Base-by-base conservation (phyloP, 1,140 invertebrate species). In the Aphidius ervi region DNA sequence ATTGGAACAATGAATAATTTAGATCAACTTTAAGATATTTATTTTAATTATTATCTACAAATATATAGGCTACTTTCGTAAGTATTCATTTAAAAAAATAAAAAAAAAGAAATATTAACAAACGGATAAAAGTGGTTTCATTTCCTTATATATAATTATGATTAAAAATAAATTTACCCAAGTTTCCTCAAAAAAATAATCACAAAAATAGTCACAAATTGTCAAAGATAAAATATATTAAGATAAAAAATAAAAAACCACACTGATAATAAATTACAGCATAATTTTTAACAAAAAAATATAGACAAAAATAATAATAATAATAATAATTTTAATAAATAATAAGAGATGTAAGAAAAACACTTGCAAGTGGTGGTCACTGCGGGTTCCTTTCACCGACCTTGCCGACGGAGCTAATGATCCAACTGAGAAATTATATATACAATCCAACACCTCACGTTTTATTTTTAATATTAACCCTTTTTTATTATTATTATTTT, bases 331-430 rank as follows among this genome's bases (percentile, higher is more conserved):
- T 42, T 10, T 16, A 16, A 43, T 40, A 41, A n/a, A 54, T 40
- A 54, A 40, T 54, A 54, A 59, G 59, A 56, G 62, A 69, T 65
- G 23, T 16, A 16, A 16, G 64, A 43, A 50, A 63, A 58, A 67
- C 16, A 16, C 39, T 23, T 52, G 55, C 16, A 16, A 47, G 53
- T 52, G 54, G 46, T 46, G 48, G 42, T 40, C 5, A 56, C 46
- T n/a, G 9, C 49, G 20, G 58, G 69, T 73, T 75, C 75, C 74
- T 77, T 77, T 77, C 76, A 76, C 74, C 68, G 73, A 73, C 74
- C 74, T 76, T 77, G 71, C 68, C 39, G 50, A 41, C 56, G 62
- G 67, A 68, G 70, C 74, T 74, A 75, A 76, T 75, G 69, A 75
- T 76, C 45, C 57, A 10, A 52, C 45, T 58, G 49, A 39, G 42